Conservation (phyloP, 2,797 vertebrate genomes). For the Tapera naevia region DNA sequence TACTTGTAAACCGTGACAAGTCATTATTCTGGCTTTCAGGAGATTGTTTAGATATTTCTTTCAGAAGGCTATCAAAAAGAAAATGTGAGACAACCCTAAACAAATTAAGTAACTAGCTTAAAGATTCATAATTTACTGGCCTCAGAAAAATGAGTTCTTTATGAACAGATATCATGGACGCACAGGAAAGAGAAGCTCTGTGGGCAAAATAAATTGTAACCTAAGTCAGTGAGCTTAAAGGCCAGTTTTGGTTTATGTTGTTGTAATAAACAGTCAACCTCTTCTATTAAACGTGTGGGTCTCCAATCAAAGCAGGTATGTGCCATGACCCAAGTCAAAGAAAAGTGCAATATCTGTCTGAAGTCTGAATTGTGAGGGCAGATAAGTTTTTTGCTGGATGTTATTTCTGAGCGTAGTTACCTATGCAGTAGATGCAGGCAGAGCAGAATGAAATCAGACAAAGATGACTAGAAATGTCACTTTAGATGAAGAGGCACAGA, state of each 20-base stretch:
- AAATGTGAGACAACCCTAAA: not conserved
- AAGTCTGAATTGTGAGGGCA: not conserved
- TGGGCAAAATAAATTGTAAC: not conserved
- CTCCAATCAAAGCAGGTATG: not conserved
- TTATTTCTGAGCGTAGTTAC: not conserved
- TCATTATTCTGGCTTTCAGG: not conserved
- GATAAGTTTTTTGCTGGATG: not conserved
- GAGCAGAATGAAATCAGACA: not conserved
- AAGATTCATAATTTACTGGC: not conserved
- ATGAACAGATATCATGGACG: not conserved
- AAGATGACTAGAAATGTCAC: not conserved
- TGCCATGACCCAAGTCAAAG: not conserved
- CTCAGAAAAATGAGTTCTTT: not conserved
- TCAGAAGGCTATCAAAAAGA: not conserved
- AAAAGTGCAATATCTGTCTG: not conserved
- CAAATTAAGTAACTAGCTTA: not conserved
- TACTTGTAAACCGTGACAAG: not conserved
- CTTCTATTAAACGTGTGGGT: not conserved
- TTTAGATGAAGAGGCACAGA: not conserved
- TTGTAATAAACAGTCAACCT: not conserved
- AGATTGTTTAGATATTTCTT: not conserved
- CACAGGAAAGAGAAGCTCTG: not conserved
- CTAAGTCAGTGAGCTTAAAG: not conserved
- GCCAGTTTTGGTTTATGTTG: not conserved
- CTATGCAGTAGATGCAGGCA: not conserved